A percentile compares a stretch with the other conserved stretches of the same genome.
Evolutionary conservation across 2,797 vertebrate species (phyloP).

Genomic region (Bradypus variegatus): DNA sequence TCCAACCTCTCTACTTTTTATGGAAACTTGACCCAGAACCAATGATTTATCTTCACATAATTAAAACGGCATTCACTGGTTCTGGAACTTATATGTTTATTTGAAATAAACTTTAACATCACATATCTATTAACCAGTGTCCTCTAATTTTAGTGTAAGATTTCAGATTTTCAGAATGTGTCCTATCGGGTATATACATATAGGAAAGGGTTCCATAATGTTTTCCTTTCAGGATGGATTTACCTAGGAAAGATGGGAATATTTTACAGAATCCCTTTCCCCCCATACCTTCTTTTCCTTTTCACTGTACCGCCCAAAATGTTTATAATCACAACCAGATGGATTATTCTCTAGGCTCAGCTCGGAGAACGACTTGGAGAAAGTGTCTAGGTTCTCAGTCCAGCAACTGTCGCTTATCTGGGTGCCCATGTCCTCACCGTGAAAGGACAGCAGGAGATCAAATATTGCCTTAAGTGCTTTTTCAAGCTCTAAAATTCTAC

Average conservation of each 20-base stretch:
- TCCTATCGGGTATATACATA: neutral
- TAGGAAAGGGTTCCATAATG: neutral
- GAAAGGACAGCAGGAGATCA: neutral
- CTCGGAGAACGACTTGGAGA: neutral
- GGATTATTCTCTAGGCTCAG: neutral
- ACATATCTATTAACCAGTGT: neutral
- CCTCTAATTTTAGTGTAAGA: neutral
- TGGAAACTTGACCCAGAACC: neutral
- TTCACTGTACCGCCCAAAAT: neutral
- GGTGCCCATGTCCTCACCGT: neutral
- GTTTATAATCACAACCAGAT: neutral
- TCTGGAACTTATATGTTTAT: neutral
- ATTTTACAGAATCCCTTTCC: neutral
- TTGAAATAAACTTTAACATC: constrained; percentile 3
- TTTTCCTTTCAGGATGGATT: constrained; percentile 1
- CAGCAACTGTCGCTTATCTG: neutral
- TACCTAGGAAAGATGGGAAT: neutral
- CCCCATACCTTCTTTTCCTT: neutral
- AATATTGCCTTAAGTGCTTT: neutral
- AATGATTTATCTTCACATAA: neutral
- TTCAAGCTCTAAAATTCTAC: neutral
- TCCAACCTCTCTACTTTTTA: neutral
- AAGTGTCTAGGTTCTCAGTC: neutral
- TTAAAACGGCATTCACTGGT: neutral
- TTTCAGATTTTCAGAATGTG: constrained; percentile 1